Evolutionary conservation across 2,888 invertebrate species (phyloP).

Genomic region (Lottia gigantea): DNA sequence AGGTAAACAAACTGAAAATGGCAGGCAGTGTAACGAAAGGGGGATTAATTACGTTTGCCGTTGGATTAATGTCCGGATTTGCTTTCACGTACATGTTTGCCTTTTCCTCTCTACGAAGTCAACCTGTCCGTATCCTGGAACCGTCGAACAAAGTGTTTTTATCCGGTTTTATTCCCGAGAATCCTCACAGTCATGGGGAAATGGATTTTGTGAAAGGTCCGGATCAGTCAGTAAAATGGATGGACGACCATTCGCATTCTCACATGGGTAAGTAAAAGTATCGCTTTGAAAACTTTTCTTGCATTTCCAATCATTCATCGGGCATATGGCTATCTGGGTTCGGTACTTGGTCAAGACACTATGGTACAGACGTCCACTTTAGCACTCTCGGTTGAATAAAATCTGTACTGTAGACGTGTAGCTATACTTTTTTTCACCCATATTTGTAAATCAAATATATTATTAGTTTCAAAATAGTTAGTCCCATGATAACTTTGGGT

Average conservation of each 20-base stretch:
- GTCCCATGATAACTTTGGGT: no score
- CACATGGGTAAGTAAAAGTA: conserved; percentile 34
- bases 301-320: no score
- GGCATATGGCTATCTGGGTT: no score
- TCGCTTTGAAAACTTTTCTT: neutral
- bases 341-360: no score
- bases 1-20: neutral
- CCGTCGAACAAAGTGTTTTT: neutral
- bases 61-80: conserved; percentile 43
- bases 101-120: conserved; percentile 12
- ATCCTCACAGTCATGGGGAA: conserved; percentile 44
- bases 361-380: neutral
- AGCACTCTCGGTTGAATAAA: no score
- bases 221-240: conserved; percentile 36
- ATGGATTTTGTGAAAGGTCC: conserved; percentile 40
- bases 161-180: conserved; percentile 36
- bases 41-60: conserved; percentile 38
- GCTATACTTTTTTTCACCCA: no score
- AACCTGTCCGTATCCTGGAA: neutral
- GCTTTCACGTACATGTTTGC: conserved; percentile 37
- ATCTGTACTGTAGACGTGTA: no score
- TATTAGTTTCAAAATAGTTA: no score
- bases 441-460: no score
- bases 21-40: conserved; percentile 23
- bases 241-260: conserved; percentile 39